A percentile compares a stretch with the other conserved stretches of the same genome.
These are phyloP conservation scores for Aphyosemion australe DNA, from an alignment of 2,113 vertebrate genomes.

Conservation along the genomic window DNA sequence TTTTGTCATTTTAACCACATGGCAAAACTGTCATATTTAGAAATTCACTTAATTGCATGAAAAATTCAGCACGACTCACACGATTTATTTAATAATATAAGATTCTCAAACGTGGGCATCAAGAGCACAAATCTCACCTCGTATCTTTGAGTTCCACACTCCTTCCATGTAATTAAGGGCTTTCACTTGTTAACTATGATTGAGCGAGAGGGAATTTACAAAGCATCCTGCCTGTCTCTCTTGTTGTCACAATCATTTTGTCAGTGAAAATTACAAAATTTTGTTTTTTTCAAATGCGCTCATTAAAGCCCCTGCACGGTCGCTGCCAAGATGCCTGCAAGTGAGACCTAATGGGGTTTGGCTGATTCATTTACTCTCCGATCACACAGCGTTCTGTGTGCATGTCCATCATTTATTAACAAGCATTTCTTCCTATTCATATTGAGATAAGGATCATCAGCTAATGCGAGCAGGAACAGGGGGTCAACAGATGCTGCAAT, in stretches of 20 bases:
- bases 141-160: neutral
- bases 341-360: neutral
- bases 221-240: neutral
- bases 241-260: conserved; percentile 1
- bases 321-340: neutral
- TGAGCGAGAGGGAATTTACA: neutral
- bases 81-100: neutral
- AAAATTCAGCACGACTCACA: neutral
- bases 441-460: neutral
- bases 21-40: neutral
- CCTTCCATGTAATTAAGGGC: neutral
- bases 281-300: neutral
- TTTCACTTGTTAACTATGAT: neutral
- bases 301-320: neutral
- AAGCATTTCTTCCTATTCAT: neutral
- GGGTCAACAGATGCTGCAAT: neutral
- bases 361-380: neutral
- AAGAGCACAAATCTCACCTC: neutral
- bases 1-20: neutral
- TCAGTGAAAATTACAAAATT: neutral
- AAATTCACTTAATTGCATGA: neutral
- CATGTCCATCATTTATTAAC: neutral
- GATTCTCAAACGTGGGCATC: neutral
- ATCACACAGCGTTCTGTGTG: neutral
- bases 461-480: neutral